phyloP scores from a whole-genome alignment of 2,888 invertebrate genomes.

The Calameuta pallipes region DNA sequence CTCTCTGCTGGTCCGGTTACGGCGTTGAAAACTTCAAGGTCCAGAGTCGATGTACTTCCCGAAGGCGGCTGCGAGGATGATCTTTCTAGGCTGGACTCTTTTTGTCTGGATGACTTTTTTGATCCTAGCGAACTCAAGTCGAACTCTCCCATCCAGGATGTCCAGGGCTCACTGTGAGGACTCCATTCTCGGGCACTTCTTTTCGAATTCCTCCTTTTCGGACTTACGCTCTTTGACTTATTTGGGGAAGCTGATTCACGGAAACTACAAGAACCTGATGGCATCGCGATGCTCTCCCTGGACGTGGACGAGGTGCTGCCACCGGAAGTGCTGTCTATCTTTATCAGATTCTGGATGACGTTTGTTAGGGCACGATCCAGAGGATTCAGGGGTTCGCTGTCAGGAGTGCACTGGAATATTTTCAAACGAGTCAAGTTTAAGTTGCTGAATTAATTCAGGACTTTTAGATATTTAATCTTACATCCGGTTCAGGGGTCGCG shows the following conservation, averaged over 20 bases:
- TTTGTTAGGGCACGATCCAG: conserved; percentile 57
- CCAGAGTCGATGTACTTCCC: background rate
- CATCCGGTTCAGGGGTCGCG: conserved; percentile 18
- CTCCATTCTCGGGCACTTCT: conserved; percentile 16
- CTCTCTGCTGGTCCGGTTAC: background rate
- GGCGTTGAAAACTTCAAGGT: background rate
- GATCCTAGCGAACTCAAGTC: background rate
- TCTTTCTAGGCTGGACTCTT: background rate
- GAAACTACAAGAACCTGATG: conserved; percentile 8
- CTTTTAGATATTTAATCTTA: background rate
- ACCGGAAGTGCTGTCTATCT: conserved; percentile 37
- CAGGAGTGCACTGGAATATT: conserved; percentile 17
- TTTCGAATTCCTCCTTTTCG: conserved; percentile 8
- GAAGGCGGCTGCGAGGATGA: background rate
- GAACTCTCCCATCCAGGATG: conserved; percentile 9
- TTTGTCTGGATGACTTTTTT: background rate
- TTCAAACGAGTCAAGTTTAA: background rate
- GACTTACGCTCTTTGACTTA: conserved; percentile 13
- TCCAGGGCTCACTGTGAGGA: conserved; percentile 23
- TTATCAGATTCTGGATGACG: conserved; percentile 59
- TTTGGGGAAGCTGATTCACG: conserved; percentile 24
- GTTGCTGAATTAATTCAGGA: background rate
- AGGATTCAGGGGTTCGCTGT: conserved; percentile 45
- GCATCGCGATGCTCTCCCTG: conserved; percentile 15
- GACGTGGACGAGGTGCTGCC: conserved; percentile 25